These are phyloP conservation scores for Villa cingulata DNA, from an alignment of 2,888 invertebrate species.

Conservation along the genomic window DNA sequence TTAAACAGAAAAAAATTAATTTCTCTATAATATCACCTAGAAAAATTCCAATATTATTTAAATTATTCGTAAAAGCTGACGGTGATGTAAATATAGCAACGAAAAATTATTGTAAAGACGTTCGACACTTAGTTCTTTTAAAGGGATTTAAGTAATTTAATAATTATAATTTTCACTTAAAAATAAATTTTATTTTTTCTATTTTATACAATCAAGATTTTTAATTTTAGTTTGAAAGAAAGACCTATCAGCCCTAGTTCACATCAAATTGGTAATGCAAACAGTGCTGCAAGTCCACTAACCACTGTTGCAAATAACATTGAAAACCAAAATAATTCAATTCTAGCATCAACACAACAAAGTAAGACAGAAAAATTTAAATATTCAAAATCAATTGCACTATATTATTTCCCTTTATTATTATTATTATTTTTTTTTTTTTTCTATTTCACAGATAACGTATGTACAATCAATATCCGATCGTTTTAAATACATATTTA, in stretches of 20 bases:
- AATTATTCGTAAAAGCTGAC: constrained; percentile 81
- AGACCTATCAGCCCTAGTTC: constrained; percentile 47
- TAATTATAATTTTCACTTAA: too few species aligned
- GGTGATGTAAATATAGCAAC: constrained; percentile 70
- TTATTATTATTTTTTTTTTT: neutral
- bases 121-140: constrained; percentile 63
- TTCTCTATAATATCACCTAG: constrained; percentile 80
- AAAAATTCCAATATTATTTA: constrained; percentile 71
- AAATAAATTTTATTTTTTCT: neutral
- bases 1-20: constrained; percentile 56
- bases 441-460: constrained; percentile 9
- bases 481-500: too few species aligned
- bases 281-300: constrained; percentile 20
- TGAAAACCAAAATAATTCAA: constrained; percentile 9
- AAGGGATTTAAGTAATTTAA: constrained; percentile 58
- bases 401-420: neutral
- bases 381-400: neutral
- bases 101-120: constrained; percentile 85
- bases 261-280: constrained; percentile 11
- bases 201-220: neutral
- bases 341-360: constrained; percentile 14
- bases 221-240: constrained; percentile 42
- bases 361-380: neutral
- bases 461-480: too few species aligned
- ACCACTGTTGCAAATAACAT: constrained; percentile 8